Conservation (phyloP, 2,113 vertebrate genomes). For the Archocentrus centrarchus region DNA sequence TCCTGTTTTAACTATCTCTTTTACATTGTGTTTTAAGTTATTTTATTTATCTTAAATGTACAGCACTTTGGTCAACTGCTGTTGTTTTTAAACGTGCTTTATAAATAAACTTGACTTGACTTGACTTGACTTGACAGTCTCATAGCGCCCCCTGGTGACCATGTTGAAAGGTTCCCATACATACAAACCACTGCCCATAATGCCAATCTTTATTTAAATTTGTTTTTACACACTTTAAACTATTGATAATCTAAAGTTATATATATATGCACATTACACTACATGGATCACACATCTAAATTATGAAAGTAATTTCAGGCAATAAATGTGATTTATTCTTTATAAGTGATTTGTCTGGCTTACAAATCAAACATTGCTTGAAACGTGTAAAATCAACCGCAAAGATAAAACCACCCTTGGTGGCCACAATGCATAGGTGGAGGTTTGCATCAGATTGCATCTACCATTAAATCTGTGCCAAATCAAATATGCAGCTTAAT, state of each 20-base stretch:
- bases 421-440: background rate
- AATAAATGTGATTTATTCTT: background rate
- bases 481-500: background rate
- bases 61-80: no score
- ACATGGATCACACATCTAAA: background rate
- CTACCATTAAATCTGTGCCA: background rate
- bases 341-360: background rate
- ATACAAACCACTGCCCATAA: no score
- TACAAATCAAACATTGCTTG: background rate
- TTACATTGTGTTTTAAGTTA: no score
- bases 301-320: background rate
- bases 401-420: background rate
- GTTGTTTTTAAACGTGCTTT: no score
- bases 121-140: no score
- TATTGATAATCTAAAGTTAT: background rate
- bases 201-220: background rate
- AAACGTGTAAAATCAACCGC: no score
- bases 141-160: background rate
- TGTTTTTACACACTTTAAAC: background rate
- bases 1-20: no score
- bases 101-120: no score
- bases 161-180: background rate
- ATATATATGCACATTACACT: background rate
- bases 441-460: background rate
- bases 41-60: no score